Percentiles rank a stretch among this genome's conserved stretches.
Conservation (phyloP, 2,888 invertebrate genomes). For the Limnephilus auricula region DNA sequence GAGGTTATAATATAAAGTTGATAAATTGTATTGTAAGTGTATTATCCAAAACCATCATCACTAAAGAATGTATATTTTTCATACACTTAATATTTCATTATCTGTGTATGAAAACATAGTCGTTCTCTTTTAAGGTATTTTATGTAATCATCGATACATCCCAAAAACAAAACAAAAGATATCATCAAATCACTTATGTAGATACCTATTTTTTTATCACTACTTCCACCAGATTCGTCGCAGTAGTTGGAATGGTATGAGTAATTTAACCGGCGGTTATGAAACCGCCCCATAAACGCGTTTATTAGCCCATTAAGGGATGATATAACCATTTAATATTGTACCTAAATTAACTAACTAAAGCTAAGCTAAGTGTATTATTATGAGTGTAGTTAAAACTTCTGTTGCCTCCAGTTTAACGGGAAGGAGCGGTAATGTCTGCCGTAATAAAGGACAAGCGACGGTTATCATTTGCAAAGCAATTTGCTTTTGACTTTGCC, state of each 20-base stretch:
- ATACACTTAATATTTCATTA: too few species aligned
- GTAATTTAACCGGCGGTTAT: not conserved
- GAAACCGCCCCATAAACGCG: not conserved
- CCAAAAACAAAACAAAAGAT: too few species aligned
- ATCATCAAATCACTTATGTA: not conserved
- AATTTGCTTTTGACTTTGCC: not conserved
- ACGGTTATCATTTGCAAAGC: not conserved
- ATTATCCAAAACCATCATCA: too few species aligned
- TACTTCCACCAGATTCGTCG: not conserved
- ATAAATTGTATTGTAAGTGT: too few species aligned
- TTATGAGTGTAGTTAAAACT: not conserved
- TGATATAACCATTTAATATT: constrained; percentile 15
- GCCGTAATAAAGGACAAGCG: not conserved
- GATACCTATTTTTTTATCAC: not conserved
- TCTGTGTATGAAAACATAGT: too few species aligned
- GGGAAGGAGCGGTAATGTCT: not conserved
- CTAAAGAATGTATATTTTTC: too few species aligned
- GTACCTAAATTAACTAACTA: constrained; percentile 4
- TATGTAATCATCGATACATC: too few species aligned
- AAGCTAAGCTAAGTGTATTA: not conserved
- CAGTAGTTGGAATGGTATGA: not conserved
- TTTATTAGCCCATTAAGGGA: constrained; percentile 10
- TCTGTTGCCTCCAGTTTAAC: not conserved
- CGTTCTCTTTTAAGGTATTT: too few species aligned
- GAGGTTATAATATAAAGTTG: too few species aligned